phyloP scores from a whole-genome alignment of 2,888 invertebrate species.

The Lymantria monacha region DNA sequence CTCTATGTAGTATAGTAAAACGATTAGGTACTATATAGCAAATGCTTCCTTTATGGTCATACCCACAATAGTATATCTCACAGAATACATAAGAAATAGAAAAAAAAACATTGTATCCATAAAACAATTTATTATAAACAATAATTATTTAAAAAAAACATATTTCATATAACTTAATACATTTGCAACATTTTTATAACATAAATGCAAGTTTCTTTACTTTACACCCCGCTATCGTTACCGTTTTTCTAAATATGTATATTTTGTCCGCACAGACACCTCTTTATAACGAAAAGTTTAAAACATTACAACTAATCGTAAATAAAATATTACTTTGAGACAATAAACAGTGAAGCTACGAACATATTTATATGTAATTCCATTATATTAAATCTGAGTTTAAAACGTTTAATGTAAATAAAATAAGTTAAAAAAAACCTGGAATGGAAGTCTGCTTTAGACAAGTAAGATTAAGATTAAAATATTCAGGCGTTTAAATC shows the following conservation, averaged over 20 bases:
- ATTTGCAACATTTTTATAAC: slow-evolving; percentile 70
- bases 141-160: slow-evolving; percentile 72
- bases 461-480: slow-evolving; percentile 25
- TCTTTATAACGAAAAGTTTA: neutral
- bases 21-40: too few species aligned
- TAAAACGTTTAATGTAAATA: slow-evolving; percentile 23
- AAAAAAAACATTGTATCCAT: slow-evolving; percentile 34
- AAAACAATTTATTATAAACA: slow-evolving; percentile 81
- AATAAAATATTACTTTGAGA: slow-evolving; percentile 41
- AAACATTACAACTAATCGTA: slow-evolving; percentile 21
- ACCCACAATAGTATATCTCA: too few species aligned
- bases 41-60: too few species aligned
- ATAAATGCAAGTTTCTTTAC: slow-evolving; percentile 70
- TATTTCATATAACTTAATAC: slow-evolving; percentile 61
- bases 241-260: slow-evolving; percentile 19
- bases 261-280: neutral
- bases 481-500: neutral
- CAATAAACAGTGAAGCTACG: slow-evolving; percentile 28
- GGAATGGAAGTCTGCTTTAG: slow-evolving; percentile 38
- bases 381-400: slow-evolving; percentile 19
- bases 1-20: too few species aligned
- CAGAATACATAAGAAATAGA: neutral
- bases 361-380: slow-evolving; percentile 31
- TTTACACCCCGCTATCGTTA: slow-evolving; percentile 42
- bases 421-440: slow-evolving; percentile 24